Base-by-base conservation (phyloP, 1,140 invertebrate species). In the Arctopsyche grandis region DNA sequence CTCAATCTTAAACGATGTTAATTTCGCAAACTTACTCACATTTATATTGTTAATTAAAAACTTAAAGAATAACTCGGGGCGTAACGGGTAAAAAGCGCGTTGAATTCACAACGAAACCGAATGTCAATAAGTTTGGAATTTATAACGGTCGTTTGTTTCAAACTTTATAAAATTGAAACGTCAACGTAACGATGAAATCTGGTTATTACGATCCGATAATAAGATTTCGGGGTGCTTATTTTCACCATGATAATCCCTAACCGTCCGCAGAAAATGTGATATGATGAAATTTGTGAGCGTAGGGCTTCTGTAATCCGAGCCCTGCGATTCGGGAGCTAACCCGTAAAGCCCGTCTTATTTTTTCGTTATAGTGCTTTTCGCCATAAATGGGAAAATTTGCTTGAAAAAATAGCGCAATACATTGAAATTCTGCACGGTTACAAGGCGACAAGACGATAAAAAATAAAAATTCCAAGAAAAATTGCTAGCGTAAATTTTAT, bases 181-280 rank as follows among this genome's bases (percentile, higher is more conserved):
- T 38, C 7, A n/a, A n/a, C n/a, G n/a, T n/a, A 46, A 12, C 12
- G 1, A 12, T 3, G 10, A 52, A 52, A 52, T 52, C 48, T 52
- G 12, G 48, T 14, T 16, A 52, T 52, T 52, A 52, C 48, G 16
- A 52, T 3, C 48, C 4, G 48, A 52, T 52, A 52, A 52, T 52
- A 52, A 52, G 48, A 52, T 52, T 52, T 12, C 44, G 44, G 9
- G 58, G 58, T 60, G 21, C 16, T 60, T 60, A 60, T 22, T 60
- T 60, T 60, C 16, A 10, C 10, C 12, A 26, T 22, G 63, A 66
- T 66, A 66, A 66, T 66, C 63, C 63, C 63, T 66, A 66, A 66
- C 26, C 63, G 63, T 29, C 63, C 63, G 63, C 63, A 66, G 63
- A 66, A 66, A 66, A 66, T 66, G 63, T 29, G 63, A 66, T 66